These are phyloP conservation scores for Heliconius eleuchia DNA, from an alignment of 1,140 invertebrate genomes.

Conservation along the genomic window DNA sequence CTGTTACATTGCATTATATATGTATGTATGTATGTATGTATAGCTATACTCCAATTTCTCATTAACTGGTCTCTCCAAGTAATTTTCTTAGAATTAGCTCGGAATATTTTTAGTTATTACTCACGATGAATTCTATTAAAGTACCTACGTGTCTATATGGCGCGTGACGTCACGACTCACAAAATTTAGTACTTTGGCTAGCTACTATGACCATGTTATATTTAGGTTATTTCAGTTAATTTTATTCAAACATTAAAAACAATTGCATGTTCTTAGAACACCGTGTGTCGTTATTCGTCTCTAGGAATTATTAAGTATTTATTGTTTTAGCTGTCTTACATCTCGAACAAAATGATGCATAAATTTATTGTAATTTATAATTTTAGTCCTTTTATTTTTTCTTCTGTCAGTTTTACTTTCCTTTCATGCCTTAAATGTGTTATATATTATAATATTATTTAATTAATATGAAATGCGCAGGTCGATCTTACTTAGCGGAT, in stretches of 20 bases:
- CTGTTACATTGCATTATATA: conserved; percentile 12
- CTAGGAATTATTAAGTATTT: conserved; percentile 2
- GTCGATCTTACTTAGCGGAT: conserved; percentile 85
- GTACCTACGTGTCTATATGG: background rate
- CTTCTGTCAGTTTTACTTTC: too few species aligned
- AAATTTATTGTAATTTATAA: background rate
- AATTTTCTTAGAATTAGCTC: conserved; percentile 26
- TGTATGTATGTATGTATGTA: background rate
- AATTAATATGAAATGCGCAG: conserved; percentile 38
- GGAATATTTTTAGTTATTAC: conserved; percentile 27
- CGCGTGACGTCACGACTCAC: background rate
- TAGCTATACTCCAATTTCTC: conserved; percentile 9
- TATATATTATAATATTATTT: background rate
- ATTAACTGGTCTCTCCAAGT: conserved; percentile 24
- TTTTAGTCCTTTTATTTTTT: background rate
- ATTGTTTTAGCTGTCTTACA: background rate
- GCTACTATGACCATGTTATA: background rate
- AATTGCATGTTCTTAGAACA: conserved; percentile 6
- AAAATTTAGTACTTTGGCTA: background rate
- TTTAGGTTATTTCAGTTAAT: background rate
- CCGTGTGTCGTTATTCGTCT: background rate
- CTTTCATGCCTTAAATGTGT: too few species aligned
- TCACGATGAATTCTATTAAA: conserved; percentile 27
- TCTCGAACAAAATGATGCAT: background rate
- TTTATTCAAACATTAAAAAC: conserved; percentile 6